Base-by-base conservation (phyloP, 2,888 invertebrate genomes). In the Trachelus tabidus region DNA sequence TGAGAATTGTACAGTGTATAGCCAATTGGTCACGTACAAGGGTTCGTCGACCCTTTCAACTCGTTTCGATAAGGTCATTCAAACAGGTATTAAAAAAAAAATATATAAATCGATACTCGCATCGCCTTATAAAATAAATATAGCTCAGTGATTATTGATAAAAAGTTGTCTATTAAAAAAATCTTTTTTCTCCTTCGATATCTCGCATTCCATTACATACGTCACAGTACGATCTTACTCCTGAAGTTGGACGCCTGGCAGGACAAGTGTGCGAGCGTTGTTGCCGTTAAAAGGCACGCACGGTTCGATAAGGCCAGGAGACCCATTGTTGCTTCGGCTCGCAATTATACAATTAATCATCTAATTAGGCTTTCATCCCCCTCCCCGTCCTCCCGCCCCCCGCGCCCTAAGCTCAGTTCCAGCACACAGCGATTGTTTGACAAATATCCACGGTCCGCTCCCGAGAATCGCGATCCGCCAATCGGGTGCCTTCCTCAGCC, bases 261-360 rank as follows among this genome's bases (percentile, higher is more conserved):
- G 76, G 78, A 76, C 73, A 78, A 78, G 78, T 73, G 78, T 73
- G 76, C n/a, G 80, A 78, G 78, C 82, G 78, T 79, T 85, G 85
- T 86, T 86, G 83, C 81, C 80, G 81, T 81, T 79, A 56, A 75
- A 79, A 79, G 79, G 82, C 85, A 86, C 84, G 84, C 83, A 81
- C 80, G 37, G 75, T 77, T 56, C 86, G 89, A 89, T 89, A 88
- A 88, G 87, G 81, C 81, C 81, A 56, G 80, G 77, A 79, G 75
- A 81, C 84, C 81, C 83, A 86, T 86, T 86, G 85, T 86, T 79
- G 78, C 75, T 76, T 75, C 79, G 77, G 75, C 79, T 80, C 81
- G 77, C 84, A 86, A 89, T 89, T 86, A 83, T 83, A 88, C 89
- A 85, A 90, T 89, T 89, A 90, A 89, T 89, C 88, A 87, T 89